Percentiles rank a stretch among this genome's conserved stretches.
phyloP scores from a whole-genome alignment of 2,888 invertebrate species.

The Catonia carolina region DNA sequence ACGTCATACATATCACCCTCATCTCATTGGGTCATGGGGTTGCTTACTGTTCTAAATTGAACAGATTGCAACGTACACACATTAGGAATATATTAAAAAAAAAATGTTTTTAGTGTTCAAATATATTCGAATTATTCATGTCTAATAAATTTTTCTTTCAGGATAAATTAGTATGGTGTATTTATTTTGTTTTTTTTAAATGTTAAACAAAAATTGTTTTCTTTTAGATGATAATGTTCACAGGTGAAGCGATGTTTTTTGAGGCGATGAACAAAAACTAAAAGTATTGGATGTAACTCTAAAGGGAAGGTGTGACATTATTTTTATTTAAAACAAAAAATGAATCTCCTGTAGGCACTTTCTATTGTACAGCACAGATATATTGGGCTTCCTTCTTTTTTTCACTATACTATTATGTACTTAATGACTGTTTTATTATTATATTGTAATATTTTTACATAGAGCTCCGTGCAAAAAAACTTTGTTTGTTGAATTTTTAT shows the following conservation, averaged over 20 bases:
- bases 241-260: neutral
- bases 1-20: too few species aligned
- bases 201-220: constrained; percentile 1
- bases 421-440: neutral
- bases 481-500: constrained; percentile 13
- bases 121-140: too few species aligned
- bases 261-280: neutral
- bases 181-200: neutral
- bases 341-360: neutral
- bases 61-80: too few species aligned
- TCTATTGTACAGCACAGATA: constrained; percentile 7
- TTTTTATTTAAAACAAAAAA: neutral
- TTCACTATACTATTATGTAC: neutral
- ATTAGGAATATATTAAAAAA: too few species aligned
- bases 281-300: neutral
- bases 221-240: constrained; percentile 1
- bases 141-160: too few species aligned
- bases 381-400: constrained; percentile 2
- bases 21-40: too few species aligned
- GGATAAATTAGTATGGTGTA: constrained; percentile 3
- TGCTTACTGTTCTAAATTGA: too few species aligned
- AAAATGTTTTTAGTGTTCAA: too few species aligned
- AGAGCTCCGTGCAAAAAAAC: neutral
- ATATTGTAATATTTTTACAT: too few species aligned
- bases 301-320: constrained; percentile 8